These are phyloP conservation scores for Manduca sexta DNA, from an alignment of 1,140 invertebrate genomes.

Conservation along the genomic window DNA sequence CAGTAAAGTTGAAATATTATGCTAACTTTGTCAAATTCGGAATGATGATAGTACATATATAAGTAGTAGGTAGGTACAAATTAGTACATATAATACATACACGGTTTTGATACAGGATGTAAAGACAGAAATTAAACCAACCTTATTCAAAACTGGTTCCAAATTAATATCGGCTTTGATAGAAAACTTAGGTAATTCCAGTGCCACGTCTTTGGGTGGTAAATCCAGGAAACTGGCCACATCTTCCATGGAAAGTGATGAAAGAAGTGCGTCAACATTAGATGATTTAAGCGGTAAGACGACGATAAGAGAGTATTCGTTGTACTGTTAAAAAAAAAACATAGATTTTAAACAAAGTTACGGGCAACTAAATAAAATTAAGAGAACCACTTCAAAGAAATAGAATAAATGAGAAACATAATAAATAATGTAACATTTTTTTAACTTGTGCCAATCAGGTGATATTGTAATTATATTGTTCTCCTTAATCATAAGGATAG, in stretches of 20 bases:
- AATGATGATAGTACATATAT: no score
- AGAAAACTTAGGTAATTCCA: constrained; percentile 79
- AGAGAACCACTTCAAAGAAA: not conserved
- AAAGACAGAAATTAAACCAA: no score
- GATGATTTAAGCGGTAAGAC: constrained; percentile 46
- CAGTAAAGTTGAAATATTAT: no score
- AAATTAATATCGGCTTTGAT: constrained; percentile 76
- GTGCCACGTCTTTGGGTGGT: constrained; percentile 66
- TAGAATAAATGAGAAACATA: not conserved
- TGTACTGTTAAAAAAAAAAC: constrained; percentile 33
- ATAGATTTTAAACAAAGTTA: not conserved
- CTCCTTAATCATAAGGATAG: no score
- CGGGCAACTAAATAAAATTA: no score
- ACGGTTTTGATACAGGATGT: no score
- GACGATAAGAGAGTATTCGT: constrained; percentile 48
- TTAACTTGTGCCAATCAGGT: no score
- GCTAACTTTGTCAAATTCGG: no score
- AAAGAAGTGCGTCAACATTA: constrained; percentile 1
- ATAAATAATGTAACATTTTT: no score
- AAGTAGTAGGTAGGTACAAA: no score
- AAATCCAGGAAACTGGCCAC: constrained; percentile 64
- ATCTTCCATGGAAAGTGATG: constrained; percentile 67
- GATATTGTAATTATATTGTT: no score
- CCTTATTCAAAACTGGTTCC: constrained; percentile 20
- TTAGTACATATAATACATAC: no score